Evolutionary conservation across 1,140 invertebrate genomes (phyloP).

Genomic region (Parapsyche elsis): DNA sequence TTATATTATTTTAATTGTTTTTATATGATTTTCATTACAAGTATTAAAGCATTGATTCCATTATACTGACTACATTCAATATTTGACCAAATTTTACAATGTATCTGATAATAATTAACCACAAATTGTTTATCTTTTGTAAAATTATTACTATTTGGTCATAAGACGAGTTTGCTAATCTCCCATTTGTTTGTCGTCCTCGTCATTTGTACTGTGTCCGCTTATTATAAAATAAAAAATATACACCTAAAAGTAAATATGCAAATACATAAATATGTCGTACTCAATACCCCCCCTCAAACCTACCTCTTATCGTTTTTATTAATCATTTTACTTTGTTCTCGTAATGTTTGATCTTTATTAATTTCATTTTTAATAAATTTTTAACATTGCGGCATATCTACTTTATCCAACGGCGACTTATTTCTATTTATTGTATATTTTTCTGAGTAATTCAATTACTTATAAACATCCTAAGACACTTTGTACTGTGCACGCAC

Average conservation of each 20-base stretch:
- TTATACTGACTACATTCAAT: not conserved
- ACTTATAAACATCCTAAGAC: not conserved
- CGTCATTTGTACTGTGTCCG: slow-evolving; percentile 39
- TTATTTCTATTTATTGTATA: no score
- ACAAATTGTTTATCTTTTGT: not conserved
- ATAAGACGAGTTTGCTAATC: slow-evolving; percentile 41
- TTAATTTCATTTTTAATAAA: no score
- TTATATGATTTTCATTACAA: not conserved
- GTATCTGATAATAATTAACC: not conserved
- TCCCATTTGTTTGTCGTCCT: slow-evolving; percentile 38
- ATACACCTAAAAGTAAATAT: no score
- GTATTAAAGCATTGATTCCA: not conserved
- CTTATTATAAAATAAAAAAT: not conserved
- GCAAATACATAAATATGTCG: no score
- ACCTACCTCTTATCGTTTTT: no score
- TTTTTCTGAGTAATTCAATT: no score
- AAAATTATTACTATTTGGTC: slow-evolving; percentile 7
- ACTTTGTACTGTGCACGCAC: not conserved
- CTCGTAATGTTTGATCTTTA: no score
- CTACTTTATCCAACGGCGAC: no score
- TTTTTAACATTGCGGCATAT: no score
- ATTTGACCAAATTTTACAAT: not conserved
- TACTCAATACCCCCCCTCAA: no score
- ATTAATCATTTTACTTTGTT: no score
- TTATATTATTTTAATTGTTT: slow-evolving; percentile 2